A percentile compares a stretch with the other conserved stretches of the same genome.
Conservation (phyloP, 2,888 invertebrate genomes). For the Bombylius major region DNA sequence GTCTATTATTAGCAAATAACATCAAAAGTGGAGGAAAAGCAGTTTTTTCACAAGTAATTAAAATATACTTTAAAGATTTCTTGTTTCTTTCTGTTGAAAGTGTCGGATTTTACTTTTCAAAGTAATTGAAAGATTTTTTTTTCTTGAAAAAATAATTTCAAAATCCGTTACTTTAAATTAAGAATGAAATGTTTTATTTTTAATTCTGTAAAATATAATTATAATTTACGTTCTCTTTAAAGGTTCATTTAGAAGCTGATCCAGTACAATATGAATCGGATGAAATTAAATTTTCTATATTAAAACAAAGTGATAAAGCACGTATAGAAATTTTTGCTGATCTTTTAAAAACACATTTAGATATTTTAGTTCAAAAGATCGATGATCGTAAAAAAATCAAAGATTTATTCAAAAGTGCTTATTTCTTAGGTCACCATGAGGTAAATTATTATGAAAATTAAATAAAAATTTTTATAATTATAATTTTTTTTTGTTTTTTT, state of each 20-base stretch:
- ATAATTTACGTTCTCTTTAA: too few species aligned
- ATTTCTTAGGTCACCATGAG: conserved; percentile 72
- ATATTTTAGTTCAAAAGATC: conserved; percentile 14
- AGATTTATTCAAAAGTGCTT: conserved; percentile 40
- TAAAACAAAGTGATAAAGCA: conserved; percentile 53
- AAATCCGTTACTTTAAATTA: too few species aligned
- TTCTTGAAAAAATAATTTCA: too few species aligned
- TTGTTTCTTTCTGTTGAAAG: conserved; percentile 13
- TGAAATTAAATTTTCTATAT: conserved; percentile 43
- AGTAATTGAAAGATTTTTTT: too few species aligned
- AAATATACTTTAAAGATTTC: not conserved
- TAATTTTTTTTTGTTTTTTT: conserved; percentile 5
- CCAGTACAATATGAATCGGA: conserved; percentile 53
- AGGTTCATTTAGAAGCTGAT: conserved; percentile 74
- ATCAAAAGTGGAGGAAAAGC: conserved; percentile 55
- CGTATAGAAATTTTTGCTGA: conserved; percentile 67
- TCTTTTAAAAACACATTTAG: conserved; percentile 56
- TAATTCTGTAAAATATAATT: too few species aligned
- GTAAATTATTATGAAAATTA: conserved; percentile 34
- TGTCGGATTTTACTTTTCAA: too few species aligned
- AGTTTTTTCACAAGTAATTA: conserved; percentile 61
- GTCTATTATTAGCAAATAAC: conserved; percentile 56
- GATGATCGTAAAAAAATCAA: not conserved
- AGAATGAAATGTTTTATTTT: too few species aligned
- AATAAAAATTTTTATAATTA: not conserved